Evolutionary conservation across 2,888 invertebrate genomes (phyloP).

Genomic region (Camptogramma bilineatum): DNA sequence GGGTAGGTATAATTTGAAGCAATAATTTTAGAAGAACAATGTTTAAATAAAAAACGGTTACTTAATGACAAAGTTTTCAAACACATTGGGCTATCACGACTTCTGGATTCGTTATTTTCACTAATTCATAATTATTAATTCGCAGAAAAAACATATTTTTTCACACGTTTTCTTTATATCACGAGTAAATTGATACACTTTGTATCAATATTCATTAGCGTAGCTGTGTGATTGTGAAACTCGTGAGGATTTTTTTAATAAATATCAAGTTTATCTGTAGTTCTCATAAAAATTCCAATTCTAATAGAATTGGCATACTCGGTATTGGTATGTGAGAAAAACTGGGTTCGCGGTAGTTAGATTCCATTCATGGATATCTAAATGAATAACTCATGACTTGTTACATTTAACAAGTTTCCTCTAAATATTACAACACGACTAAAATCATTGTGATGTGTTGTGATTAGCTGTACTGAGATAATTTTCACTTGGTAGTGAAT

Average conservation of each 20-base stretch:
- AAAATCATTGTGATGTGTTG: slow-evolving; percentile 8
- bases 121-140: too few species aligned
- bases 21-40: too few species aligned
- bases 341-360: slow-evolving; percentile 9
- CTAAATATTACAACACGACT: slow-evolving; percentile 22
- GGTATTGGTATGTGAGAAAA: slow-evolving; percentile 27
- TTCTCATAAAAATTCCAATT: slow-evolving; percentile 6
- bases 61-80: too few species aligned
- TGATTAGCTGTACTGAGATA: slow-evolving; percentile 18
- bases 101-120: too few species aligned
- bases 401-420: slow-evolving; percentile 22
- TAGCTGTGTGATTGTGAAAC: neutral
- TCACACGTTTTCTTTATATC: too few species aligned
- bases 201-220: neutral
- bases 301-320: slow-evolving; percentile 17
- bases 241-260: neutral
- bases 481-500: slow-evolving; percentile 7
- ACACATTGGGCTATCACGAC: too few species aligned
- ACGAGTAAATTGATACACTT: neutral
- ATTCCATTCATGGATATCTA: slow-evolving; percentile 33
- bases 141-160: too few species aligned
- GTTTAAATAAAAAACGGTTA: too few species aligned
- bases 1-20: too few species aligned
- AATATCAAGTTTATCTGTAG: neutral
- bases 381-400: slow-evolving; percentile 42